Percentiles rank a stretch among this genome's conserved stretches.
phyloP scores from a whole-genome alignment of 2,888 invertebrate species.

The Zonitis immaculata region DNA sequence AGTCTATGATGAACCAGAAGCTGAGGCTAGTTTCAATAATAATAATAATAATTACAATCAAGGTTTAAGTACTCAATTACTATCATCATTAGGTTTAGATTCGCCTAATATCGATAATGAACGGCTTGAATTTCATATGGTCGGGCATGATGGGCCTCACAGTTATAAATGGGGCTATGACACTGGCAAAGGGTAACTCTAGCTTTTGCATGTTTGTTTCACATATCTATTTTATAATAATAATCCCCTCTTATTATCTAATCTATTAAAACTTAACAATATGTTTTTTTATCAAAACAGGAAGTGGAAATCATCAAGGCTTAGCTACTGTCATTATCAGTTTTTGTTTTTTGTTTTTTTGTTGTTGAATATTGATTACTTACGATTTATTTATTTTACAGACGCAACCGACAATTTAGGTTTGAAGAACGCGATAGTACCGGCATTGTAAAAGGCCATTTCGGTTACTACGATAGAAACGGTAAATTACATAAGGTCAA shows the following conservation, averaged over 20 bases:
- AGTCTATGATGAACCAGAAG: slow-evolving; percentile 28
- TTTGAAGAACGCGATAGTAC: slow-evolving; percentile 73
- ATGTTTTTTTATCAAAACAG: background rate
- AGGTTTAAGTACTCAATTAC: slow-evolving; percentile 34
- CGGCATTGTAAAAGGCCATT: slow-evolving; percentile 73
- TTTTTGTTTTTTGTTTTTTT: background rate
- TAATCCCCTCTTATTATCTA: background rate
- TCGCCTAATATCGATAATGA: slow-evolving; percentile 42
- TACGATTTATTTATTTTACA: slow-evolving; percentile 48
- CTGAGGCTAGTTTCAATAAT: slow-evolving; percentile 20
- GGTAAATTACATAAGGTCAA: slow-evolving; percentile 73
- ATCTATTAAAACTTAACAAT: background rate
- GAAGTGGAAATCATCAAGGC: background rate
- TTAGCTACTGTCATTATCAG: background rate
- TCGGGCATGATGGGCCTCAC: slow-evolving; percentile 75
- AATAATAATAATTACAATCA: slow-evolving; percentile 18
- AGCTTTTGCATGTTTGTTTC: slow-evolving; percentile 1
- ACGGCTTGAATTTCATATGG: slow-evolving; percentile 72
- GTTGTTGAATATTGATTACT: background rate
- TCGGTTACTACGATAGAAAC: slow-evolving; percentile 71
- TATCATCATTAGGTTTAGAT: slow-evolving; percentile 34
- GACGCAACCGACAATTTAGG: slow-evolving; percentile 75
- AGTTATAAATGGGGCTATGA: slow-evolving; percentile 82
- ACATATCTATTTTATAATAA: background rate
- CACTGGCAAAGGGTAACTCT: slow-evolving; percentile 73